phyloP scores from a whole-genome alignment of 2,797 vertebrate genomes.

The Coendou prehensilis region DNA sequence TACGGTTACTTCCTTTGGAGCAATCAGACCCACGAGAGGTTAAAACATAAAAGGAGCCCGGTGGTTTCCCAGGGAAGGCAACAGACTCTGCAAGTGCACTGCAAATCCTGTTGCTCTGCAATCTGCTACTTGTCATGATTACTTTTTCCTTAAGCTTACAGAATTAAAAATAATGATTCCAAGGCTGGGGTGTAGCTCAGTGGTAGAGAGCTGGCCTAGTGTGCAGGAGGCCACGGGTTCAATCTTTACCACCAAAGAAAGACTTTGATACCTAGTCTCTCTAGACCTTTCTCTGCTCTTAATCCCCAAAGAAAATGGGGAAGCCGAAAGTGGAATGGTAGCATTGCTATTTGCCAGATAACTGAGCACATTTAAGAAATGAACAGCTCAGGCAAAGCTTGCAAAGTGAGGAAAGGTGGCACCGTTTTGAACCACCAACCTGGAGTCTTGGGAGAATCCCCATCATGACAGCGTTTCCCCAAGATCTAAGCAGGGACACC shows the following conservation, averaged over 20 bases:
- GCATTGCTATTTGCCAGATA: not conserved
- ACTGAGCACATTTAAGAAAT: not conserved
- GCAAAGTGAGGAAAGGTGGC: rapidly evolving
- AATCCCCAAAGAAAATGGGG: conserved; percentile 20
- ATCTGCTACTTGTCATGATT: not conserved
- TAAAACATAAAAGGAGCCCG: not conserved
- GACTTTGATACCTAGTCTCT: conserved; percentile 22
- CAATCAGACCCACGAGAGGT: not conserved
- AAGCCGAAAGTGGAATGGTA: not conserved
- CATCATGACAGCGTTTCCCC: not conserved
- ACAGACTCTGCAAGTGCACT: not conserved
- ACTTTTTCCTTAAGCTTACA: not conserved
- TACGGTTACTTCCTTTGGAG: not conserved
- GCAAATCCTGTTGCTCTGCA: not conserved
- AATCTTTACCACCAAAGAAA: not conserved
- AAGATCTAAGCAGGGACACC: not conserved
- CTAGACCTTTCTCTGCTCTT: not conserved
- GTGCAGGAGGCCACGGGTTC: not conserved
- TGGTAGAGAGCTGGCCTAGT: not conserved
- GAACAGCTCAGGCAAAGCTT: not conserved
- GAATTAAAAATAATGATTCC: not conserved
- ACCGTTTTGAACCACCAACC: no score
- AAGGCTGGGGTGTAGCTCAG: not conserved
- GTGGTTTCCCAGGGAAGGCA: conserved; percentile 4
- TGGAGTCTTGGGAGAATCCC: not conserved